phyloP scores from a whole-genome alignment of 2,113 vertebrate genomes.

The Oncorhynchus clarkii region DNA sequence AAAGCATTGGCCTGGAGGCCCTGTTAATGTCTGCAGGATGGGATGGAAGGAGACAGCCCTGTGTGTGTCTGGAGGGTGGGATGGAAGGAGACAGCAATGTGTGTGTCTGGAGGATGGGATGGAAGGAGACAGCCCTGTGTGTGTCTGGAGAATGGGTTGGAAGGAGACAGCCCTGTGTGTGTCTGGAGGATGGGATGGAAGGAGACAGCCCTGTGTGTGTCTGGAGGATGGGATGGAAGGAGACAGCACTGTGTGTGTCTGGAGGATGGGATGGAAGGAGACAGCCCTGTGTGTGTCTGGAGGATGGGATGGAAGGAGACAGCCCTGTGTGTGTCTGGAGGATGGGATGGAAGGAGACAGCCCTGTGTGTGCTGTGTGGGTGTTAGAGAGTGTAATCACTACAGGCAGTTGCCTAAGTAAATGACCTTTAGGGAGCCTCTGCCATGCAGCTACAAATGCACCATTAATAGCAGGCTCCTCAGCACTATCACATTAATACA shows the following conservation, averaged over 20 bases:
- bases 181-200: slow-evolving; percentile 48
- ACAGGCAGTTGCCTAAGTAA: slow-evolving; percentile 52
- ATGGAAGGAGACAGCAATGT: slow-evolving; percentile 44
- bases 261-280: slow-evolving; percentile 49
- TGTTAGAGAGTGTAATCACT: slow-evolving; percentile 40
- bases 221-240: slow-evolving; percentile 45
- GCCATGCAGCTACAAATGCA: slow-evolving; percentile 38
- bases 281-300: slow-evolving; percentile 29
- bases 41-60: slow-evolving; percentile 47
- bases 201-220: slow-evolving; percentile 36
- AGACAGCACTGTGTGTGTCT: slow-evolving; percentile 37
- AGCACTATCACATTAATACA: neutral
- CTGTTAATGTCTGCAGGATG: slow-evolving; percentile 43
- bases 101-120: slow-evolving; percentile 46
- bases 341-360: slow-evolving; percentile 52
- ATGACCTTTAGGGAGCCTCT: slow-evolving; percentile 45
- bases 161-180: slow-evolving; percentile 34
- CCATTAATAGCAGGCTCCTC: slow-evolving; percentile 36
- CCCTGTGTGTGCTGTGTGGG: slow-evolving; percentile 26
- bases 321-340: slow-evolving; percentile 19
- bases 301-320: slow-evolving; percentile 52
- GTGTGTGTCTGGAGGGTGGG: slow-evolving; percentile 38
- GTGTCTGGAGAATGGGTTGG: slow-evolving; percentile 47
- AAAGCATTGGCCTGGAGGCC: slow-evolving; percentile 38
- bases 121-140: slow-evolving; percentile 31